Percentiles rank a stretch among this genome's conserved stretches.
Conservation (phyloP, 1,140 invertebrate genomes). For the Zaprionus nigranus region DNA sequence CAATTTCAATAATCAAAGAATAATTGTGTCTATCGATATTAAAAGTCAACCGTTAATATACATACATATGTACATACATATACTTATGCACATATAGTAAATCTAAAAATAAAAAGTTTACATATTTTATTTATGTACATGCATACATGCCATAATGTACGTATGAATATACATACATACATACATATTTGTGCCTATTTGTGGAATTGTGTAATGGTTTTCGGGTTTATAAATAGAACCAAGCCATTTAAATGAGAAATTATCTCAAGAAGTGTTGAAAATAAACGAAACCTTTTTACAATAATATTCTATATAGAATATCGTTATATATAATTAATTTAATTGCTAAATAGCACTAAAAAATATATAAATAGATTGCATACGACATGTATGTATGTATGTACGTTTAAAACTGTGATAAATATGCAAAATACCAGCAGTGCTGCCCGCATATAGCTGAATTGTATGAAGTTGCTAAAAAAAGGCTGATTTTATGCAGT, state of each 20-base stretch:
- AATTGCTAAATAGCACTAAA: neutral
- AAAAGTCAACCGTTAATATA: neutral
- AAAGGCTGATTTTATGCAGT: too few species aligned
- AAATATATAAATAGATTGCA: neutral
- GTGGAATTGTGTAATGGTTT: constrained; percentile 60
- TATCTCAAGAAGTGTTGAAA: constrained; percentile 15
- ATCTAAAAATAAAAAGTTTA: constrained; percentile 7
- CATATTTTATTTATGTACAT: constrained; percentile 4
- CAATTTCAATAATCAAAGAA: too few species aligned
- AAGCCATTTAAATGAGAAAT: constrained; percentile 29
- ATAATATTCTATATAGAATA: too few species aligned
- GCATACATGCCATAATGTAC: neutral
- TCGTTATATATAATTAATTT: neutral
- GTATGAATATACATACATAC: neutral
- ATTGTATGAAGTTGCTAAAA: too few species aligned
- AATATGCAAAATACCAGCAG: too few species aligned
- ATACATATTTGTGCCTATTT: constrained; percentile 31
- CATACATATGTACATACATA: constrained; percentile 8
- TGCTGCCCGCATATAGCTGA: too few species aligned
- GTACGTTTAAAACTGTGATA: too few species aligned
- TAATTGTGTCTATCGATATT: neutral
- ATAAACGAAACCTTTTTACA: neutral
- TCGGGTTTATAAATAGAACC: constrained; percentile 53
- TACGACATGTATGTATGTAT: neutral
- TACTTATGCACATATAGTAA: constrained; percentile 8